Evolutionary conservation across 1,140 invertebrate genomes (phyloP), one percentile per base, ranked within the genome.

Genomic region (Drosophila kikkawai): DNA sequence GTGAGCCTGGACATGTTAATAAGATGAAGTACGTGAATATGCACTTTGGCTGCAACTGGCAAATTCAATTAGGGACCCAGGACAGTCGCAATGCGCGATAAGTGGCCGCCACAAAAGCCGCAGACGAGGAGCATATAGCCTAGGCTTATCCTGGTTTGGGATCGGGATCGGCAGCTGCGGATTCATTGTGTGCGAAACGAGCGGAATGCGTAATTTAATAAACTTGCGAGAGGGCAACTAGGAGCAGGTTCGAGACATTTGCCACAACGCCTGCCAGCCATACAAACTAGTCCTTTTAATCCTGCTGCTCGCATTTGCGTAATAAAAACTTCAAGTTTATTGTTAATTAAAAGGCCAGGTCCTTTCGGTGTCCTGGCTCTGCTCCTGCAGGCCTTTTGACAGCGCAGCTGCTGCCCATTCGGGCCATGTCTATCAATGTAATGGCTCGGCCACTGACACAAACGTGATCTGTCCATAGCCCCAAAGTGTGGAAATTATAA

Each of bases 401-500:
- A 55, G 12, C 19, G 41, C 63, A 42, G 58, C 45, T 41, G 70
- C 79, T 58, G 42, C 15, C 75, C 77, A 41, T 61, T 63, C 55
- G 44, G 45, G 63, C 65, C 78, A 74, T 41, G 85, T 88, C 84
- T 88, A 88, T 88, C 84, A 88, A 73, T 60, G 66, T 87, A 87
- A 85, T 85, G 82, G 80, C 82, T 75, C 61, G 53, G 74, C 65
- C 67, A 69, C 69, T 74, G 74, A 61, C 71, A 77, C 80, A 75
- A 68, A 77, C 74, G 53, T 66, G 70, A 75, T 79, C 80, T 55
- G 44, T 44, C 47, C 60, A 45, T 47, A 34, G 55, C 58, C 75
- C 55, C 47, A 88, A 78, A 90, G 84, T 88, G 84, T 88, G 78
- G 85, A 88, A 90, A 88, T 88, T 88, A 88, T 81, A 90, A 88